Evolutionary conservation across 2,888 invertebrate species (phyloP).

Genomic region (Gasteruption jaculator): DNA sequence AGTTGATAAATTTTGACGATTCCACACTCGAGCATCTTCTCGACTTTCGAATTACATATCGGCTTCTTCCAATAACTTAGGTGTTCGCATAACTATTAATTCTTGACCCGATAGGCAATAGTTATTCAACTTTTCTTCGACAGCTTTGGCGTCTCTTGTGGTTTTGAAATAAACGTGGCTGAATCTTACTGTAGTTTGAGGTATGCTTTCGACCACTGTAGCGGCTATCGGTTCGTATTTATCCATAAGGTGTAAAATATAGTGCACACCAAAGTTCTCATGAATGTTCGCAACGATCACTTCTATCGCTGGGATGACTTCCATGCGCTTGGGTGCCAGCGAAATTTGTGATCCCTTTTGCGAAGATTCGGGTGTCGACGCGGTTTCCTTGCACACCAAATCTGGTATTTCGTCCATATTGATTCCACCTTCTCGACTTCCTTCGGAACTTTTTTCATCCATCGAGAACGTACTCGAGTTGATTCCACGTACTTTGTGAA

Average conservation of each 20-base stretch:
- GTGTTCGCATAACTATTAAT: conserved; percentile 32
- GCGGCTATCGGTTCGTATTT: conserved; percentile 34
- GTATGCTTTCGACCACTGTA: conserved; percentile 23
- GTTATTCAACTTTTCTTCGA: conserved; percentile 31
- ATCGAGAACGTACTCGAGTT: too few species aligned
- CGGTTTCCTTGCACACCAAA: conserved; percentile 2
- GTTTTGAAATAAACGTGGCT: conserved; percentile 38
- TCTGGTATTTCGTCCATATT: conserved; percentile 15
- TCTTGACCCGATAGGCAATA: conserved; percentile 23
- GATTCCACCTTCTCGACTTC: neutral
- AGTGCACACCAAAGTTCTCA: conserved; percentile 24
- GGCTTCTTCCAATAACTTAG: conserved; percentile 18
- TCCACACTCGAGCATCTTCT: neutral
- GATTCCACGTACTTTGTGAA: too few species aligned
- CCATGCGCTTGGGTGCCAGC: neutral
- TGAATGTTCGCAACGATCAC: conserved; percentile 41
- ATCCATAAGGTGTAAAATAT: conserved; percentile 37
- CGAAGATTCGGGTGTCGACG: neutral
- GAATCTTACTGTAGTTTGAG: conserved; percentile 26
- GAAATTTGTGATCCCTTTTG: neutral
- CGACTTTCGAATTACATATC: too few species aligned
- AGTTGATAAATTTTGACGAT: neutral
- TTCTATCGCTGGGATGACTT: conserved; percentile 26
- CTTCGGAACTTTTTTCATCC: neutral
- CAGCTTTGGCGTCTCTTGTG: conserved; percentile 23